Conservation (phyloP, 2,888 invertebrate species). For the Epinotia nisella region DNA sequence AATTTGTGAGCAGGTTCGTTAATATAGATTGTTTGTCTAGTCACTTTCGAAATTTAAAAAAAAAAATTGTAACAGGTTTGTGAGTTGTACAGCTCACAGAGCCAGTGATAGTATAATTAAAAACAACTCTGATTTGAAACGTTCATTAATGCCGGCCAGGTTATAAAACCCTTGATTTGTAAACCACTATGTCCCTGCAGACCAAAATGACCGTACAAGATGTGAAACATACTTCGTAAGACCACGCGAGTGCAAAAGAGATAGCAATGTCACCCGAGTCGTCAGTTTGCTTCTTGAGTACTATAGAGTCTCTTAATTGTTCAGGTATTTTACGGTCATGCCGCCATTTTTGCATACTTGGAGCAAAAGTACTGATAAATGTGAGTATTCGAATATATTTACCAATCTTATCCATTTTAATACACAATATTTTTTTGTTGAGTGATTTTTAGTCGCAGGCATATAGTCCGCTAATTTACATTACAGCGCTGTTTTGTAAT, state of each 20-base stretch:
- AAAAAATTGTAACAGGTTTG: too few species aligned
- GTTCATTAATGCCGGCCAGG: neutral
- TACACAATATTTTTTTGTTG: too few species aligned
- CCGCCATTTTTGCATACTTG: neutral
- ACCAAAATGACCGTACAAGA: neutral
- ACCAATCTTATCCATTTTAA: too few species aligned
- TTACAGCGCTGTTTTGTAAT: too few species aligned
- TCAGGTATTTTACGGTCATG: neutral
- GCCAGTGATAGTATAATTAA: constrained; percentile 7
- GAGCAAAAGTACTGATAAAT: neutral
- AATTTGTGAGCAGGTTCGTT: too few species aligned
- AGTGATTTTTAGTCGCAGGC: too few species aligned
- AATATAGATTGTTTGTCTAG: too few species aligned
- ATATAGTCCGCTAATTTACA: too few species aligned
- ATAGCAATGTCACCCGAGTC: neutral
- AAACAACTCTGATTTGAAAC: neutral
- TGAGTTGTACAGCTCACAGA: too few species aligned
- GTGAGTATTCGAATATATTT: neutral
- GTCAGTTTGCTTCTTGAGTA: neutral
- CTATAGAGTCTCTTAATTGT: neutral
- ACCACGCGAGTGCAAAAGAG: neutral
- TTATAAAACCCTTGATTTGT: constrained; percentile 15
- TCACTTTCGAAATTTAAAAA: too few species aligned
- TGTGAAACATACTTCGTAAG: neutral
- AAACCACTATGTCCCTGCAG: neutral